These are phyloP conservation scores for Larimichthys crocea DNA, from an alignment of 2,113 vertebrate genomes.

Conservation along the genomic window DNA sequence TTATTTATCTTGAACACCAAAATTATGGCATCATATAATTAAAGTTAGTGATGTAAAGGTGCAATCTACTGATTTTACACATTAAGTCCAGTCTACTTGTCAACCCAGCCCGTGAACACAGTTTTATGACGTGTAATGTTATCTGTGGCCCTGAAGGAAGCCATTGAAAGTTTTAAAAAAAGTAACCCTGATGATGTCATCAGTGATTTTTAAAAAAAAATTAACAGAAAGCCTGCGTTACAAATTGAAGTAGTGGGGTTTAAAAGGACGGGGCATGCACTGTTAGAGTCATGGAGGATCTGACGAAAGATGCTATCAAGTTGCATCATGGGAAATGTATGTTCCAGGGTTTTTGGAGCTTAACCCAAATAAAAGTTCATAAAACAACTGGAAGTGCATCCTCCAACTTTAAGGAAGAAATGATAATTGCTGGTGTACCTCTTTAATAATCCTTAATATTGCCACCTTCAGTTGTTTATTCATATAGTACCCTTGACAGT, in stretches of 20 bases:
- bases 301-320: conserved; percentile 5
- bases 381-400: too few species aligned
- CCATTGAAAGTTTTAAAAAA: neutral
- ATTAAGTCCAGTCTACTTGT: neutral
- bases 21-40: too few species aligned
- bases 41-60: neutral
- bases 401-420: too few species aligned
- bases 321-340: conserved; percentile 25
- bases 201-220: neutral
- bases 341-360: neutral
- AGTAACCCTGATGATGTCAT: neutral
- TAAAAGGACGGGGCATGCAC: neutral
- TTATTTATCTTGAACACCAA: neutral
- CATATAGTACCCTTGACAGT: neutral
- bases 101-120: neutral
- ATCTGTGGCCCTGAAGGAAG: neutral
- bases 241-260: neutral
- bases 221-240: neutral
- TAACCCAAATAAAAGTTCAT: neutral
- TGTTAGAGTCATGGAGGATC: neutral
- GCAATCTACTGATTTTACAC: neutral
- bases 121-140: neutral
- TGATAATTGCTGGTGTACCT: neutral
- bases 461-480: neutral
- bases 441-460: conserved; percentile 8